Conservation (phyloP, 2,888 invertebrate species). For the Drosophila prolongata region DNA sequence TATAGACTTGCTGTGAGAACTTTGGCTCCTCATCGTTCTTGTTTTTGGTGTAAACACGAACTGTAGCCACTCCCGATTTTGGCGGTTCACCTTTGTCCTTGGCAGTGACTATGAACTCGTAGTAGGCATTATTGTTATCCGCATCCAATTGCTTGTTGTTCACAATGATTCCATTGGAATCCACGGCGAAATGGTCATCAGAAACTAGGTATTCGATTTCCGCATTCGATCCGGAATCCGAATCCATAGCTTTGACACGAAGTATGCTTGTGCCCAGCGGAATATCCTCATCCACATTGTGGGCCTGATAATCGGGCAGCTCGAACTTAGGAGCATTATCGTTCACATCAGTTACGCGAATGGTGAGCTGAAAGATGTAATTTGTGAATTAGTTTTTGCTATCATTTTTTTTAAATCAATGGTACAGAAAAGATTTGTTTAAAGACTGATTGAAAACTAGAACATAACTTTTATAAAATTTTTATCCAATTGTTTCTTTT, state of each 20-base stretch:
- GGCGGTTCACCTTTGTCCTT: conserved; percentile 97
- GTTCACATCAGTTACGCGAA: conserved; percentile 97
- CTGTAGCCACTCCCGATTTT: conserved; percentile 96
- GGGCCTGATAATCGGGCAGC: conserved; percentile 97
- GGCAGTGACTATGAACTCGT: conserved; percentile 96
- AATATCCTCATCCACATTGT: conserved; percentile 97
- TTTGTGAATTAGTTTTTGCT: neutral
- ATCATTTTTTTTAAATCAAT: neutral
- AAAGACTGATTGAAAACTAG: neutral
- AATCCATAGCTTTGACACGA: conserved; percentile 97
- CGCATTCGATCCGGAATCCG: conserved; percentile 97
- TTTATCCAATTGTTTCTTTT: too few species aligned
- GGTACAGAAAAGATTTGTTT: neutral
- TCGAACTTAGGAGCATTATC: conserved; percentile 99
- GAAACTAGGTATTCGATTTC: conserved; percentile 96
- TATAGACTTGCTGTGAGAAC: conserved; percentile 98
- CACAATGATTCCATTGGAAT: conserved; percentile 95
- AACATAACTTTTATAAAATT: too few species aligned
- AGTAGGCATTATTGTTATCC: conserved; percentile 98
- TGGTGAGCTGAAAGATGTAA: conserved; percentile 89
- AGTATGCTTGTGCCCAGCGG: conserved; percentile 96
- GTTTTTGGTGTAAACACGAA: conserved; percentile 98
- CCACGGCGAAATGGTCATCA: conserved; percentile 97
- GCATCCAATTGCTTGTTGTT: conserved; percentile 97
- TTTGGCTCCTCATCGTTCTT: conserved; percentile 99